Base-by-base conservation (phyloP, 1,140 invertebrate genomes). In the Zaprionus kolodkinae region DNA sequence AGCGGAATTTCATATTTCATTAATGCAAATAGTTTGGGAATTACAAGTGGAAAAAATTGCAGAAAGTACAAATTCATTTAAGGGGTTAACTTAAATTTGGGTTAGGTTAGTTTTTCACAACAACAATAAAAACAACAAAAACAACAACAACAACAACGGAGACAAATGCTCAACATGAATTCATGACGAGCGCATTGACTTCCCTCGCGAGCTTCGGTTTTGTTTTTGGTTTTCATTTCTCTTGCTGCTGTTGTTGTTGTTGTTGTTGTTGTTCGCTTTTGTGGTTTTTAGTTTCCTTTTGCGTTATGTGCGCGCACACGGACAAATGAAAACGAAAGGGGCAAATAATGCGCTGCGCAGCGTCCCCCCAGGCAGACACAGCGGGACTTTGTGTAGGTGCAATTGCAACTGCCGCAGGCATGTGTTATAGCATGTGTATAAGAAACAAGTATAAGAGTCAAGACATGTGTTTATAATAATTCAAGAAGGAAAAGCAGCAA, bases 121-220 rank as follows among this genome's bases (percentile, higher is more conserved):
- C 0, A 88, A 87, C 84, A 87, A 87, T 87, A 84, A 76, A 70
- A 77, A 43, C 40, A 55, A 65, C 45, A 45, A 67, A 12, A 66
- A 66, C 50, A 66, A 66, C 50, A 70, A 36, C 57, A 70, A 43
- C 55, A 54, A 38, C 40, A 72, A 13, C 50, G 40, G 54, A 25
- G 15, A 62, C 83, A 78, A 81, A 62, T 76, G 74, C 81, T 86
- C 79, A 77, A 85, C 71, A 87, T 86, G 76, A 87, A 87, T 75
- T 82, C 83, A 82, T 86, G 82, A 76, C 75, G 66, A 79, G 83
- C 74, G 65, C 84, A 87, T 88, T 87, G 84, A 87, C 84, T 87
- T 86, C 79, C 40, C 65, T 38, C 66, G 79, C n/a, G n/a, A 48
- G 83, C 66, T 68, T 33, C 40, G 50, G 38, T 57, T 72, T 66